Evolutionary conservation across 2,888 invertebrate genomes (phyloP).

Genomic region (Catotricha subobsoleta): DNA sequence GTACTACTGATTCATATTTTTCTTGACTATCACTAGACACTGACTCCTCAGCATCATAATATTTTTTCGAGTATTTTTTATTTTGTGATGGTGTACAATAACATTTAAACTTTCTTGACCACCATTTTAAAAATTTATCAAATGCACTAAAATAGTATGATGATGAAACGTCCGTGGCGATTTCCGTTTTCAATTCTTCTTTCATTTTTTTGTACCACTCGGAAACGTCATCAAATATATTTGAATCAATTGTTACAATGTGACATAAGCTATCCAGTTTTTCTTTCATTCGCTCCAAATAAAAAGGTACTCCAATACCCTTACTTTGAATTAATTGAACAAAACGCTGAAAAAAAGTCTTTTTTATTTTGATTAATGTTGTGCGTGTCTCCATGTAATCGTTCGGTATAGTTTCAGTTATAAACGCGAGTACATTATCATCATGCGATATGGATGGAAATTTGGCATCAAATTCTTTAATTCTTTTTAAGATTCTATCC

Average conservation of each 20-base stretch:
- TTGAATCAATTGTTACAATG: neutral
- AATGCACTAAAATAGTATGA: neutral
- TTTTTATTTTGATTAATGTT: neutral
- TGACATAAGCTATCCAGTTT: neutral
- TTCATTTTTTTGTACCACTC: neutral
- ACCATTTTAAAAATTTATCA: neutral
- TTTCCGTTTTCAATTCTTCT: too few relatives aligned
- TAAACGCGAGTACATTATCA: neutral
- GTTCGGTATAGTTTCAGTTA: neutral
- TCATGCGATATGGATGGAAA: neutral
- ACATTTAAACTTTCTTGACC: neutral
- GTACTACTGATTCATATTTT: neutral
- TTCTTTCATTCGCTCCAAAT: neutral
- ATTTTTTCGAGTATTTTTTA: neutral
- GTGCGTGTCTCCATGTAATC: neutral
- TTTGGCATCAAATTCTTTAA: neutral
- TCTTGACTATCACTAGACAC: constrained; percentile 2
- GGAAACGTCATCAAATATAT: neutral
- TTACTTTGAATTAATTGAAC: neutral
- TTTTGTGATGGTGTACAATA: neutral
- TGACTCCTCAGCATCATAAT: neutral
- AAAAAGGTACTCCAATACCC: neutral
- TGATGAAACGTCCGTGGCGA: too few relatives aligned
- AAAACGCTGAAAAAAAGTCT: neutral
- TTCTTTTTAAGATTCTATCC: neutral